These are phyloP conservation scores for Drosophila jambulina DNA, from an alignment of 1,140 invertebrate genomes.

Conservation along the genomic window DNA sequence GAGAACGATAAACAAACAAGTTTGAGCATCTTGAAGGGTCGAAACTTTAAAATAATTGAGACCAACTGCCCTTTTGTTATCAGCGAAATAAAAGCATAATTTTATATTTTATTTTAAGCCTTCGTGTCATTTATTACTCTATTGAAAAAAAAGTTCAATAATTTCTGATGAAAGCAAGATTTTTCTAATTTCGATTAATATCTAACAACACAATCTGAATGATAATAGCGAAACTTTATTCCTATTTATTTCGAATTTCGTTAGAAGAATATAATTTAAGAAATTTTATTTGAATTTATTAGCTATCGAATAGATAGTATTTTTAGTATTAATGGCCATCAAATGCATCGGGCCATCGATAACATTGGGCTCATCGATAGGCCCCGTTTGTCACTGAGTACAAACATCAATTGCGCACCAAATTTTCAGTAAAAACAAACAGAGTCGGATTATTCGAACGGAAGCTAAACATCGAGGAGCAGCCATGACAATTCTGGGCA, in stretches of 20 bases:
- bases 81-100: conserved; percentile 17
- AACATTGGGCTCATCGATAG: not conserved
- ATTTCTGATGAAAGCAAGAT: not conserved
- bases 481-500: conserved; percentile 71
- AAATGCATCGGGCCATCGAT: conserved; percentile 18
- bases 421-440: conserved; percentile 44
- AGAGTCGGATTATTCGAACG: not conserved
- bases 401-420: conserved; percentile 55
- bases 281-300: not conserved
- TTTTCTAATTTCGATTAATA: not conserved
- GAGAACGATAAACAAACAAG: not conserved
- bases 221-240: not conserved
- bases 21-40: not conserved
- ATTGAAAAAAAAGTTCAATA: not conserved
- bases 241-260: not conserved
- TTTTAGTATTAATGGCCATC: not conserved
- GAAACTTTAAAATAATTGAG: not conserved
- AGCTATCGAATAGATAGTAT: not conserved
- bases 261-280: too few relatives aligned
- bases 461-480: conserved; percentile 3
- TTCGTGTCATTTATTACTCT: too few relatives aligned
- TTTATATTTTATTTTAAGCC: not conserved
- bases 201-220: not conserved
- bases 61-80: conserved; percentile 7
- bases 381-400: not conserved